These are phyloP conservation scores for Oreohelix idahoensis DNA, from an alignment of 1,140 invertebrate species.

Conservation along the genomic window DNA sequence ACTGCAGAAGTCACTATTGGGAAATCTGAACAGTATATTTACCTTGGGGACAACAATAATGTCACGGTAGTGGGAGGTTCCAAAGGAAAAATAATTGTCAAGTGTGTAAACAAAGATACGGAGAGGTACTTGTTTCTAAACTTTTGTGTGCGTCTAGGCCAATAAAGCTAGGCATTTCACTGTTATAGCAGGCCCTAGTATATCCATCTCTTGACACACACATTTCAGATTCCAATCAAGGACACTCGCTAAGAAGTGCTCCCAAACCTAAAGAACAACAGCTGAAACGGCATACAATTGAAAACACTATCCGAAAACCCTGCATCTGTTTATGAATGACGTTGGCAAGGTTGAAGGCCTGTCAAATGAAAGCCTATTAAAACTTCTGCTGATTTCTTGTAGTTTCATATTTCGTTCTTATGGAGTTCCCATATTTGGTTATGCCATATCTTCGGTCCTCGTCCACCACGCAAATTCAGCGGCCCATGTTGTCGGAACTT, in stretches of 20 bases:
- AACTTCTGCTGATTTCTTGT: conserved; percentile 41
- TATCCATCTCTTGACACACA: too few relatives aligned
- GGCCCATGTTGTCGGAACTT: not conserved
- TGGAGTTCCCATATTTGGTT: conserved; percentile 50
- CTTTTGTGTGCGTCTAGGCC: not conserved
- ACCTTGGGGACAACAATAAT: not conserved
- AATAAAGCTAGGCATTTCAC: not conserved
- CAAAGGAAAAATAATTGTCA: not conserved
- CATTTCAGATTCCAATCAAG: too few relatives aligned
- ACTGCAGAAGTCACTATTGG: not conserved
- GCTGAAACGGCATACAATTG: not conserved
- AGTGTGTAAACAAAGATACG: too few relatives aligned
- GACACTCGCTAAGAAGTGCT: not conserved
- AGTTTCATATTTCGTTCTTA: conserved; percentile 22
- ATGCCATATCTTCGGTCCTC: conserved; percentile 8
- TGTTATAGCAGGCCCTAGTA: too few relatives aligned
- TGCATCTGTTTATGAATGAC: not conserved
- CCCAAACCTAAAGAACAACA: not conserved
- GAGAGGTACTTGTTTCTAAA: not conserved
- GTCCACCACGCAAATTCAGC: not conserved
- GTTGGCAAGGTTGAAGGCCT: not conserved
- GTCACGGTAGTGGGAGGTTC: not conserved
- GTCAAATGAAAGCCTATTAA: conserved; percentile 43
- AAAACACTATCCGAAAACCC: not conserved
- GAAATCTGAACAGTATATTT: not conserved